phyloP scores from a whole-genome alignment of 2,888 invertebrate species.

The Xylota segnis region DNA sequence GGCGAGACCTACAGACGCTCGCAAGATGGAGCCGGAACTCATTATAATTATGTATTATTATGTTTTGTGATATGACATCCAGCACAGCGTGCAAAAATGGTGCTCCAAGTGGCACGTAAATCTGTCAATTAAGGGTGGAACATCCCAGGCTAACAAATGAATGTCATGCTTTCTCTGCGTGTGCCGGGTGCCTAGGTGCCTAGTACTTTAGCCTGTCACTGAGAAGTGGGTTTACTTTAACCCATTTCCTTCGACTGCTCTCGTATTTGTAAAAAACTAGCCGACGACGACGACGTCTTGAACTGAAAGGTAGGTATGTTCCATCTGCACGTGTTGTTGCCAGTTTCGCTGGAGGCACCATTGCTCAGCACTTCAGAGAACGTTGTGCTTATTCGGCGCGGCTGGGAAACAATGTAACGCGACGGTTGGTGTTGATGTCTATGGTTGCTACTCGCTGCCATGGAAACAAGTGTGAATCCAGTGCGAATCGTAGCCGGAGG shows the following conservation, averaged over 20 bases:
- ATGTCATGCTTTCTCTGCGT: slow-evolving; percentile 37
- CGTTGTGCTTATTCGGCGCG: slow-evolving; percentile 61
- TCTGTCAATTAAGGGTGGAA: slow-evolving; percentile 62
- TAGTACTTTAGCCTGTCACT: slow-evolving; percentile 19
- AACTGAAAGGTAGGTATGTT: slow-evolving; percentile 1
- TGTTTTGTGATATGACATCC: slow-evolving; percentile 44
- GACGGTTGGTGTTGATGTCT: slow-evolving; percentile 48
- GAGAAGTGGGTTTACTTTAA: slow-evolving; percentile 44
- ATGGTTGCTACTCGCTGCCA: slow-evolving; percentile 19
- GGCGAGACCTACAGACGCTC: slow-evolving; percentile 33
- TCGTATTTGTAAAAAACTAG: slow-evolving; percentile 1
- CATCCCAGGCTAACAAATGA: slow-evolving; percentile 38
- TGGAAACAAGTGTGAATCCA: slow-evolving; percentile 33
- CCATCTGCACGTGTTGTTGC: slow-evolving; percentile 46
- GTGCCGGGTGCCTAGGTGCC: neutral
- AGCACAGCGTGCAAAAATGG: slow-evolving; percentile 32
- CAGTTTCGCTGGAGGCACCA: slow-evolving; percentile 53
- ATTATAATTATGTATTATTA: slow-evolving; percentile 63
- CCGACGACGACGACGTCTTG: slow-evolving; percentile 8
- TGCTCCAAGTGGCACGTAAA: slow-evolving; percentile 59
- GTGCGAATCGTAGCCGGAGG: slow-evolving; percentile 46
- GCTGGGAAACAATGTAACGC: slow-evolving; percentile 43
- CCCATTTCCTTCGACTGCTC: slow-evolving; percentile 40
- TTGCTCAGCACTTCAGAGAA: slow-evolving; percentile 62
- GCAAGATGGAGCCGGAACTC: slow-evolving; percentile 46